Conservation (phyloP, 2,113 vertebrate species). For the Scomber japonicus region DNA sequence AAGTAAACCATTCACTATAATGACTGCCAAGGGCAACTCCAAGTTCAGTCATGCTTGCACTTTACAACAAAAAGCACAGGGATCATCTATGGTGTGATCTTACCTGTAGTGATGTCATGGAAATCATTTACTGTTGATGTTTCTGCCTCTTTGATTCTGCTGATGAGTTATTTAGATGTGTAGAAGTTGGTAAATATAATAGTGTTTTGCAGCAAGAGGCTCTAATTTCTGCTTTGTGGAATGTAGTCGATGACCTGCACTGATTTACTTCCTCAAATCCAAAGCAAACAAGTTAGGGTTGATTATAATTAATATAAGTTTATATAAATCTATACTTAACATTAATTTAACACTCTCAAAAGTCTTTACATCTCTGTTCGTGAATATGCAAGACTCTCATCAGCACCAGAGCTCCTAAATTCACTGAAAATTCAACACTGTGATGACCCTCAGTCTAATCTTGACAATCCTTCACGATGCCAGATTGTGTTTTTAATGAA, state of each 20-base stretch:
- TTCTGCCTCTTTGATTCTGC: background rate
- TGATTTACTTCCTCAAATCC: background rate
- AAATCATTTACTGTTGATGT: background rate
- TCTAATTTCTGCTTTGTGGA: conserved; percentile 16
- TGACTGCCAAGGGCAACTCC: conserved; percentile 47
- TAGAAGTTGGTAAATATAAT: background rate
- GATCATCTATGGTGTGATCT: background rate
- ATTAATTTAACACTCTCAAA: background rate
- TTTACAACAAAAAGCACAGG: conserved; percentile 5
- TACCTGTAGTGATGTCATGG: conserved; percentile 33
- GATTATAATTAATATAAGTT: background rate
- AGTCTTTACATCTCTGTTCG: background rate
- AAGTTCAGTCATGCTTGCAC: conserved; percentile 65
- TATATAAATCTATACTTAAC: background rate
- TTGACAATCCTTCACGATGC: background rate
- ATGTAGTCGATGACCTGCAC: conserved; percentile 42
- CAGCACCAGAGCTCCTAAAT: background rate
- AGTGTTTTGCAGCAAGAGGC: background rate
- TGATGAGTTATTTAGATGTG: background rate
- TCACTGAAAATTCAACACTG: background rate
- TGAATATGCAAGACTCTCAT: background rate
- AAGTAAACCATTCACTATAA: conserved; percentile 40
- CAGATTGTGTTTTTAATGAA: background rate
- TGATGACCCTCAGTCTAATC: background rate
- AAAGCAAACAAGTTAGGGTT: background rate